A percentile compares a stretch with the other conserved stretches of the same genome.
These are phyloP conservation scores for Typhlomys cinereus DNA, from an alignment of 2,113 vertebrate species.

Conservation along the genomic window DNA sequence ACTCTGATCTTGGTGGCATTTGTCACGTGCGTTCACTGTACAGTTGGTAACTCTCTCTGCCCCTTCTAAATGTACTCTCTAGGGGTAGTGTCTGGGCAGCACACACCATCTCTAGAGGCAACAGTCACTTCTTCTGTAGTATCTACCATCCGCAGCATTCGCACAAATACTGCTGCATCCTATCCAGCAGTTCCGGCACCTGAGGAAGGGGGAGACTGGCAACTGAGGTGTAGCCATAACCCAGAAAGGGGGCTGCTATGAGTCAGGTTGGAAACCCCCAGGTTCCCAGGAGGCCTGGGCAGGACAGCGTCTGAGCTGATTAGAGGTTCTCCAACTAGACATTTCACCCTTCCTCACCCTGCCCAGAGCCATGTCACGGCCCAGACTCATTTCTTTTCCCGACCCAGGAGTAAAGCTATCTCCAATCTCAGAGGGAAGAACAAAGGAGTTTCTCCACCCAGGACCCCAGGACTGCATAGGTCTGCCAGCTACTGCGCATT, in stretches of 20 bases:
- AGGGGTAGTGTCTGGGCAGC: too few species aligned
- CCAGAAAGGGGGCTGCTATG: not conserved
- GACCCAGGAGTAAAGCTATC: not conserved
- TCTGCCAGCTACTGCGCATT: not conserved
- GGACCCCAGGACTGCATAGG: not conserved
- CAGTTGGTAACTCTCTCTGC: not conserved
- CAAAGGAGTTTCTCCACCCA: not conserved
- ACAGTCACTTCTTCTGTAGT: not conserved
- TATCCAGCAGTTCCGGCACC: not conserved
- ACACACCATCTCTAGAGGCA: not conserved
- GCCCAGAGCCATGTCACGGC: fast-evolving
- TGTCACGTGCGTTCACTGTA: not conserved
- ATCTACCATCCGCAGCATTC: conserved; percentile 29
- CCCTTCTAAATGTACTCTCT: not conserved
- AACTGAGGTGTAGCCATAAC: not conserved
- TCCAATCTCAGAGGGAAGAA: not conserved
- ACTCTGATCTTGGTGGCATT: not conserved
- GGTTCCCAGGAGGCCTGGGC: not conserved
- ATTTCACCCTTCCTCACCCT: fast-evolving
- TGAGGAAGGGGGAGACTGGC: not conserved
- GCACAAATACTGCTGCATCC: not conserved
- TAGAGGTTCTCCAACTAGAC: not conserved
- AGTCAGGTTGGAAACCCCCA: fast-evolving
- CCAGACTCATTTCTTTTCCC: not conserved
- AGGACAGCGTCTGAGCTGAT: not conserved